Base-by-base conservation (phyloP, 2,797 vertebrate species). In the Microtus agrestis region DNA sequence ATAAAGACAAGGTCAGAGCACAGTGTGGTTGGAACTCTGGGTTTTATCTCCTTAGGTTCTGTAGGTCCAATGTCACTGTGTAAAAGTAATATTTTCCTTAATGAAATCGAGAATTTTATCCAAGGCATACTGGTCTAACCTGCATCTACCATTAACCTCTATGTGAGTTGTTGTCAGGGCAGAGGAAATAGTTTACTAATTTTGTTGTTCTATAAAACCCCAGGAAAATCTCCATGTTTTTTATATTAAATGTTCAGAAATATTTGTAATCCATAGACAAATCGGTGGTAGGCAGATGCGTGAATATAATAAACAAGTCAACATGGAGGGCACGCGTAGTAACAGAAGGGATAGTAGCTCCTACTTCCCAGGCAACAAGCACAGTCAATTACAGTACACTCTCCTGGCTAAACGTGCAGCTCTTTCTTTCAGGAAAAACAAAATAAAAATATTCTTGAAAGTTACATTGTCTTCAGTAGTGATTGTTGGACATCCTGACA, bases 391-490 rank as follows among this genome's bases (percentile, higher is more conserved):
- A 23, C 21, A 43, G 21, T 82, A 11, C 29, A 37, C 84, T 9
- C 61, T 51, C 17, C 14, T 74, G 54, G 11, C 5, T 31, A 94
- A 79, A 67, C 6, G 29, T 13, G 54, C 9, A 80, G 8, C n/a
- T 81, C 89, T 82, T 54, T 71, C 21, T 69, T 54, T 94, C 93
- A 51, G 79, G 43, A 76, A 51, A 13, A 79, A 90, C 92, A 46
- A 90, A 92, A 92, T 89, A 63, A 63, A 81, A 54, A 29, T 19
- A 61, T 79, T 79, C 79, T 13, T 94, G 73, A 23, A 5, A 86
- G 79, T 87, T 88, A 71, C 13, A 78, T 95, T 74, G 79, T 8
- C 76, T 95, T 82, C 89, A 54, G 74, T 43, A 89, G 31, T 92
- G 74, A 89, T 61, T 87, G 23, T 63, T 91, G 63, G 51, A 73